phyloP scores from a whole-genome alignment of 1,140 invertebrate species.

The Pemphigus obesinymphae region DNA sequence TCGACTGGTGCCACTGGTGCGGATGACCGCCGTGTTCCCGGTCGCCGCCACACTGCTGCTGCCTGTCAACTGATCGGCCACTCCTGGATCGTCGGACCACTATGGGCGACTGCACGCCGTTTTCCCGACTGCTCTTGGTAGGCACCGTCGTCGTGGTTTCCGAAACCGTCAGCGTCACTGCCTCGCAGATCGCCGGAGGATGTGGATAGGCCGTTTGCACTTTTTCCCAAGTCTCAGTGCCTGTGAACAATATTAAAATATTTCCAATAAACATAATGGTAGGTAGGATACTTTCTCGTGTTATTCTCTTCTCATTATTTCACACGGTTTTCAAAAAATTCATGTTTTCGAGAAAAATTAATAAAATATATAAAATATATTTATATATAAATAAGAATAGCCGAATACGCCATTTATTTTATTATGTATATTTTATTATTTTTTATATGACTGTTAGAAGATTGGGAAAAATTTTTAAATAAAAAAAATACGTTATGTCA shows the following conservation, averaged over 20 bases:
- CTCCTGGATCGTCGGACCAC: not conserved
- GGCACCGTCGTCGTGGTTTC: slow-evolving; percentile 48
- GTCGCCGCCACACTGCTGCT: not conserved
- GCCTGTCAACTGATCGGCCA: slow-evolving; percentile 43
- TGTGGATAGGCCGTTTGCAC: slow-evolving; percentile 62
- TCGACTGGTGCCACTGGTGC: slow-evolving; percentile 11
- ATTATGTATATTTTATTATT: too few species aligned
- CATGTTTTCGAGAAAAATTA: too few species aligned
- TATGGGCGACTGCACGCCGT: not conserved
- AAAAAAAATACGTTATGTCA: too few species aligned
- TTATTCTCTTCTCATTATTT: too few species aligned
- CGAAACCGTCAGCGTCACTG: slow-evolving; percentile 58
- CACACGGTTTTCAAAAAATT: too few species aligned
- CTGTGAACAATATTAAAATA: slow-evolving; percentile 52
- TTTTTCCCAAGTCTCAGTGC: slow-evolving; percentile 71
- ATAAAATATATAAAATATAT: too few species aligned
- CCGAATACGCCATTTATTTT: too few species aligned
- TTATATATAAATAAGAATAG: too few species aligned
- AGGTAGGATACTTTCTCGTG: too few species aligned
- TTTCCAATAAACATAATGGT: too few species aligned
- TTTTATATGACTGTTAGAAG: too few species aligned
- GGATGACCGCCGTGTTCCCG: not conserved
- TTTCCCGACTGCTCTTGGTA: not conserved
- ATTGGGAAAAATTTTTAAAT: too few species aligned
- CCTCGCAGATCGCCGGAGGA: slow-evolving; percentile 67